phyloP scores from a whole-genome alignment of 2,888 invertebrate genomes.

The Synanthedon tipuliformis region DNA sequence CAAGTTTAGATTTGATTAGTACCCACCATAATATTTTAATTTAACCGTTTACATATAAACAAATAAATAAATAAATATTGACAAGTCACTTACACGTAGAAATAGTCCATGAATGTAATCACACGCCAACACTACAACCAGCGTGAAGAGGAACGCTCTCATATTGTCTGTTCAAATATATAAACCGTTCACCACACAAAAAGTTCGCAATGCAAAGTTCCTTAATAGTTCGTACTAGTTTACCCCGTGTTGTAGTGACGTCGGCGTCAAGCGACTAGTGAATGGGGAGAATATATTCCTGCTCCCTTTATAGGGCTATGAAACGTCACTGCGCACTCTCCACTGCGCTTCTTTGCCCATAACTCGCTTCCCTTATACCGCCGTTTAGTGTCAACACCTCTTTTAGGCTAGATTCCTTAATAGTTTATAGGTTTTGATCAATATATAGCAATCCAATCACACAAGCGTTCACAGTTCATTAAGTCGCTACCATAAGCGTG shows the following conservation, averaged over 20 bases:
- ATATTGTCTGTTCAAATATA: slow-evolving; percentile 20
- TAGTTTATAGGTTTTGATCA: neutral
- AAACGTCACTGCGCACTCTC: slow-evolving; percentile 52
- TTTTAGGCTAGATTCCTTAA: neutral
- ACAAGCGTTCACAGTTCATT: too few species aligned
- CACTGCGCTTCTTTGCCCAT: slow-evolving; percentile 36
- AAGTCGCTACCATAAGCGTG: too few species aligned
- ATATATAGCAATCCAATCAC: too few species aligned
- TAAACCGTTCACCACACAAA: slow-evolving; percentile 12
- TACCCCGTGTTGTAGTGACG: slow-evolving; percentile 31
- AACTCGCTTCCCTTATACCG: slow-evolving; percentile 1
- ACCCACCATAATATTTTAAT: too few species aligned
- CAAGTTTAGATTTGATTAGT: too few species aligned
- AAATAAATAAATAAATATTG: too few species aligned
- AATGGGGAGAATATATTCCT: slow-evolving; percentile 44
- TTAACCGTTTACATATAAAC: too few species aligned
- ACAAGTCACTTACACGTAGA: slow-evolving; percentile 43
- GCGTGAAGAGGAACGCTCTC: slow-evolving; percentile 39
- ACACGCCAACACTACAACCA: slow-evolving; percentile 35
- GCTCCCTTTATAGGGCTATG: slow-evolving; percentile 50
- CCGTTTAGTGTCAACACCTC: neutral
- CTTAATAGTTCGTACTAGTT: slow-evolving; percentile 10
- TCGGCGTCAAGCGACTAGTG: slow-evolving; percentile 40
- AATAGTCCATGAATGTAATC: slow-evolving; percentile 39
- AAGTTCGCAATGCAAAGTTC: slow-evolving; percentile 30